Percentiles rank a stretch among this genome's conserved stretches.
Evolutionary conservation across 23 tunicate species (phyloP).

Genomic region (Ascidia mentula): DNA sequence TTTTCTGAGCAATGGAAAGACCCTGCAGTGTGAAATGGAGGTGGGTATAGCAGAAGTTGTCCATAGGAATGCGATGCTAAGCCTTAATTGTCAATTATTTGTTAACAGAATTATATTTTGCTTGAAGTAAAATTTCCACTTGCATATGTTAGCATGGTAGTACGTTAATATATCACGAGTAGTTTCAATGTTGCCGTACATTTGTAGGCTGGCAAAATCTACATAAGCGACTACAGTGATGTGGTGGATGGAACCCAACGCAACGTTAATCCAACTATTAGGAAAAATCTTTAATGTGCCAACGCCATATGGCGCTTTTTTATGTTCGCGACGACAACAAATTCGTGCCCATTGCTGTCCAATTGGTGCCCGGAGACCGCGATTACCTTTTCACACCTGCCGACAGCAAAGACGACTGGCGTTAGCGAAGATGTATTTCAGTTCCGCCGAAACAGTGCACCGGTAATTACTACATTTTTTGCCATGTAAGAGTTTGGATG

Average conservation of each 20-base stretch:
- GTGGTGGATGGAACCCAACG: slow-evolving; percentile 19
- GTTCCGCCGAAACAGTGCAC: not conserved
- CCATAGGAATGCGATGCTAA: too few relatives aligned
- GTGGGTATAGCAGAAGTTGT: too few relatives aligned
- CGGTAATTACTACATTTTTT: too few relatives aligned
- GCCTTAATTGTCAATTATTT: too few relatives aligned
- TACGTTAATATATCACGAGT: too few relatives aligned
- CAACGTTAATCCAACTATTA: not conserved
- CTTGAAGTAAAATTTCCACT: too few relatives aligned
- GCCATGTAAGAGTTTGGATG: too few relatives aligned
- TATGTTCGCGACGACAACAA: slow-evolving; percentile 9
- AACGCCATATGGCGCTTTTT: slow-evolving; percentile 24
- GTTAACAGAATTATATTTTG: too few relatives aligned
- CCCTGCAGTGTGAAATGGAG: slow-evolving; percentile 46
- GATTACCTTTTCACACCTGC: slow-evolving; percentile 30
- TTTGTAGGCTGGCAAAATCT: slow-evolving; percentile 43
- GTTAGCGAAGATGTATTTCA: slow-evolving; percentile 47
- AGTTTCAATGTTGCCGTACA: too few relatives aligned
- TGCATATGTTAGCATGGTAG: too few relatives aligned
- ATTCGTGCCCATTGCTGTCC: slow-evolving; percentile 50
- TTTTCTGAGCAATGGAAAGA: slow-evolving; percentile 11
- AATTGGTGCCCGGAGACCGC: slow-evolving; percentile 27
- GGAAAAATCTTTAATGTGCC: slow-evolving; percentile 2
- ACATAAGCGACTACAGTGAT: slow-evolving; percentile 51
- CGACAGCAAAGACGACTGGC: slow-evolving; percentile 36